Evolutionary conservation across 2,797 vertebrate genomes (phyloP).

Genomic region (Lacerta bilineata): DNA sequence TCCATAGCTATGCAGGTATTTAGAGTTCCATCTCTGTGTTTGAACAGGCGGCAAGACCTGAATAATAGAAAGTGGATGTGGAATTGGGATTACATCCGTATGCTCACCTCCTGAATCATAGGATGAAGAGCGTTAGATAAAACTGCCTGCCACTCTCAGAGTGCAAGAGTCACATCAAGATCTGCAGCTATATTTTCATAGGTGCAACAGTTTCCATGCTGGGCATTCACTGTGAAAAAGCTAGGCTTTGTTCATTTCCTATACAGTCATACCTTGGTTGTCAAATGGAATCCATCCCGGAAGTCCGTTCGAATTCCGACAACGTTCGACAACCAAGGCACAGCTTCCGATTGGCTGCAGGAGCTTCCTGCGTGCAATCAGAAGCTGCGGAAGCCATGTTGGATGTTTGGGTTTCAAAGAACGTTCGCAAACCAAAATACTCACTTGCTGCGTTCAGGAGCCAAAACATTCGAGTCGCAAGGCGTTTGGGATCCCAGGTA

Average conservation of each 20-base stretch:
- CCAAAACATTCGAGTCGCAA: no score
- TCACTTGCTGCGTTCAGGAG: no score
- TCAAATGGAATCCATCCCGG: no score
- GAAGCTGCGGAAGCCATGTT: no score
- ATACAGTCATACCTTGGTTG: no score
- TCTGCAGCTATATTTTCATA: not conserved
- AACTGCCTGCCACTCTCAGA: not conserved
- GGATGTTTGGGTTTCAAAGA: no score
- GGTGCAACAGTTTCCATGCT: not conserved
- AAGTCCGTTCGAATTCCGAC: no score
- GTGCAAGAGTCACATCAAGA: no score
- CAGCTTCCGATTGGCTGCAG: no score
- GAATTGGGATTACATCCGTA: constrained; percentile 6
- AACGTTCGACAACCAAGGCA: no score
- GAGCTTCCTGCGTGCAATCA: no score
- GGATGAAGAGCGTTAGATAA: not conserved
- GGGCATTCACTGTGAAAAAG: not conserved
- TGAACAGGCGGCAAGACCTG: constrained; percentile 35
- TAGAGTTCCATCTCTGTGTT: constrained; percentile 17
- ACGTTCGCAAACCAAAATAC: rapidly evolving
- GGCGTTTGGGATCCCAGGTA: no score
- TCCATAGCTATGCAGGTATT: constrained; percentile 34
- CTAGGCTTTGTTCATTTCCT: not conserved
- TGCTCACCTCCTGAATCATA: not conserved
- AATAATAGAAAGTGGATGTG: constrained; percentile 10